Evolutionary conservation across 2,113 vertebrate species (phyloP).

Genomic region (Lipophrys pholis): DNA sequence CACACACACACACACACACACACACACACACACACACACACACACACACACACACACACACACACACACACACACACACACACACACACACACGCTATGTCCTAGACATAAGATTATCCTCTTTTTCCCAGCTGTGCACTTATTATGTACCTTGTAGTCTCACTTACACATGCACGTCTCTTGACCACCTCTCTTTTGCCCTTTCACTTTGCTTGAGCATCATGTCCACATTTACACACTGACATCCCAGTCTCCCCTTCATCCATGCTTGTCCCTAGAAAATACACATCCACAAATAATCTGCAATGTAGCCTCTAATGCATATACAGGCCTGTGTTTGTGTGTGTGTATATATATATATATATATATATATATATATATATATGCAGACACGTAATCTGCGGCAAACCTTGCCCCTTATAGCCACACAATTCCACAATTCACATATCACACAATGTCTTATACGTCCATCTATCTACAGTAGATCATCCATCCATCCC

Average conservation of each 20-base stretch:
- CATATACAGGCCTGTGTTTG: not conserved
- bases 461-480: slow-evolving; percentile 36
- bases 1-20: not conserved
- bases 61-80: not conserved
- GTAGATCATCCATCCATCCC: slow-evolving; percentile 43
- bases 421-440: slow-evolving; percentile 33
- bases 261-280: slow-evolving; percentile 28
- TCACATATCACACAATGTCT: slow-evolving; percentile 26
- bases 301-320: slow-evolving; percentile 27
- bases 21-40: slow-evolving; percentile 13
- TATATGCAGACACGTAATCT: slow-evolving; percentile 28
- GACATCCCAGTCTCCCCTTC: slow-evolving; percentile 21
- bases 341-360: not conserved
- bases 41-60: no score
- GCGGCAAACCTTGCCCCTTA: slow-evolving; percentile 16
- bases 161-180: not conserved
- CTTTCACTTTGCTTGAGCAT: slow-evolving; percentile 7
- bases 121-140: no score
- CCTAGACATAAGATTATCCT: not conserved
- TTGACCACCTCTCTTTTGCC: not conserved
- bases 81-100: not conserved
- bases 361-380: not conserved
- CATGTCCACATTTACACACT: slow-evolving; percentile 13
- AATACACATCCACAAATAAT: slow-evolving; percentile 26
- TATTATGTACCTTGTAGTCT: no score